Conservation (phyloP, 2,113 vertebrate species). For the Telmatochromis sp. region DNA sequence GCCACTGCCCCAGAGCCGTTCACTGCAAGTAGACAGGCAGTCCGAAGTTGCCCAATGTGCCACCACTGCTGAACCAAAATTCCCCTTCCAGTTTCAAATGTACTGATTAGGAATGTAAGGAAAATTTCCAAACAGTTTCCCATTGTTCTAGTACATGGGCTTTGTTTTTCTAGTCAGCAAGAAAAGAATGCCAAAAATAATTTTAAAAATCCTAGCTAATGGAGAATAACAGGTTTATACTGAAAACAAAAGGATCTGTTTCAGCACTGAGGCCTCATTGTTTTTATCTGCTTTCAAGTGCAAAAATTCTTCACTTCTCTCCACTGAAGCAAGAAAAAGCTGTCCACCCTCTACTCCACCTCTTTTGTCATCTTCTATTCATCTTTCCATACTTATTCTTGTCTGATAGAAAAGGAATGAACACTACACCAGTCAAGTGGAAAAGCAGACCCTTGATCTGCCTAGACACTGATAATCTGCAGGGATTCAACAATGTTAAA, state of each 20-base stretch:
- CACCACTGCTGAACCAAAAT: background rate
- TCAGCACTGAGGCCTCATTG: background rate
- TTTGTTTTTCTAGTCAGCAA: background rate
- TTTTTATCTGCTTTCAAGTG: slow-evolving; percentile 44
- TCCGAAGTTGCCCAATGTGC: background rate
- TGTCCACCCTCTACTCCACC: slow-evolving; percentile 42
- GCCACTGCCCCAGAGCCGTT: background rate
- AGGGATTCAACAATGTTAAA: background rate
- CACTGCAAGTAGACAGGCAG: background rate
- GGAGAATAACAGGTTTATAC: background rate
- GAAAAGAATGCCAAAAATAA: background rate
- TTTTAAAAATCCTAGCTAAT: background rate
- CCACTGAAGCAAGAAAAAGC: slow-evolving; percentile 51
- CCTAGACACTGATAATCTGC: slow-evolving; percentile 36
- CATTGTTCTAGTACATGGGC: background rate
- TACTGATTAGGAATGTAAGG: background rate
- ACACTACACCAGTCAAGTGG: slow-evolving; percentile 37
- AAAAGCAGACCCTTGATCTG: slow-evolving; percentile 30
- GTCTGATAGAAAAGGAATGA: slow-evolving; percentile 43
- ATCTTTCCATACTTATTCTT: slow-evolving; percentile 23
- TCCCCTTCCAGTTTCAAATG: background rate
- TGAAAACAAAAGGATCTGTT: slow-evolving; percentile 31
- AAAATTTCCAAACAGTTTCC: background rate
- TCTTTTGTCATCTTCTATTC: slow-evolving; percentile 46
- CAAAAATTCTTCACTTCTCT: slow-evolving; percentile 43